phyloP scores from a whole-genome alignment of 2,113 vertebrate genomes.

The Shinisaurus crocodilurus region DNA sequence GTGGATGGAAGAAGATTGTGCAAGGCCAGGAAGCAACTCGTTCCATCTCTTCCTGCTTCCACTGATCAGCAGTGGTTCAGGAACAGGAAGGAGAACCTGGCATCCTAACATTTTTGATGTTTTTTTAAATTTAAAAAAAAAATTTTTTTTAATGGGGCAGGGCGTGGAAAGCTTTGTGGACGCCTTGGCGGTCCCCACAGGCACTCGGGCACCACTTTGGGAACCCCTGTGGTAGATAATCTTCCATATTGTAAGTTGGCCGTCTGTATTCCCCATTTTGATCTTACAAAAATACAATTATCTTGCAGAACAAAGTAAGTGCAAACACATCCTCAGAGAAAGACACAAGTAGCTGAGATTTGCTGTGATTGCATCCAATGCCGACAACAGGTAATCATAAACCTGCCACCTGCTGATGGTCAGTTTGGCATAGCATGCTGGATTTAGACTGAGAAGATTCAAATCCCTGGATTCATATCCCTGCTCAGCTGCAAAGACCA shows the following conservation, averaged over 20 bases:
- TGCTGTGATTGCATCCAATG: conserved; percentile 7
- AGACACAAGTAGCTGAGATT: conserved; percentile 30
- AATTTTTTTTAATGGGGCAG: too few species aligned
- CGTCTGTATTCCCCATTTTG: neutral
- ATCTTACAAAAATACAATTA: neutral
- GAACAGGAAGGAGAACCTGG: too few species aligned
- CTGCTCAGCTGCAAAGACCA: neutral
- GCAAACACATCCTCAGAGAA: conserved; percentile 2
- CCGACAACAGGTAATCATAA: neutral
- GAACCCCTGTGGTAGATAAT: neutral
- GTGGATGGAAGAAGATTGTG: too few species aligned
- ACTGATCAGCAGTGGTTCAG: too few species aligned
- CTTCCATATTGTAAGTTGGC: neutral
- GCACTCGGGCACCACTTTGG: too few species aligned
- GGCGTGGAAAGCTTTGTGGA: too few species aligned
- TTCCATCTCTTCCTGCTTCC: too few species aligned
- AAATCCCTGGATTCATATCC: neutral
- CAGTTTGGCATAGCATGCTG: neutral
- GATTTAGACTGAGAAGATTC: neutral
- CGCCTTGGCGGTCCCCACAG: too few species aligned
- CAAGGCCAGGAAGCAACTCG: too few species aligned
- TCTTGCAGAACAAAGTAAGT: neutral
- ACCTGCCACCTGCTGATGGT: neutral
- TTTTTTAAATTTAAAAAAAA: too few species aligned
- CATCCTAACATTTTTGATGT: too few species aligned